Evolutionary conservation across 2,113 vertebrate species (phyloP).

Genomic region (Perca schrenkii): DNA sequence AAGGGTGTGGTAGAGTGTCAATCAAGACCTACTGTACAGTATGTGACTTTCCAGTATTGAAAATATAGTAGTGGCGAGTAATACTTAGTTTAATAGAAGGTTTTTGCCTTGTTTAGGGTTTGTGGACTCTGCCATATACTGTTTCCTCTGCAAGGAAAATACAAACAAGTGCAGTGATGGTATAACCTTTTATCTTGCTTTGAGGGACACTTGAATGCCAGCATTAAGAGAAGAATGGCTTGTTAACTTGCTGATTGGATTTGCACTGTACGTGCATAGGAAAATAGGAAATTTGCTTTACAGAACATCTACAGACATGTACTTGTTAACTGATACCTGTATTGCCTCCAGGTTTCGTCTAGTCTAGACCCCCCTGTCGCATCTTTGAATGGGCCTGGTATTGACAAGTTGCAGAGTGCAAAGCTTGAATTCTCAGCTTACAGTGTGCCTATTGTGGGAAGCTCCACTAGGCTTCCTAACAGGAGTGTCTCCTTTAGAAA

Average conservation of each 20-base stretch:
- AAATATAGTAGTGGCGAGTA: conserved; percentile 19
- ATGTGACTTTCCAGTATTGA: conserved; percentile 21
- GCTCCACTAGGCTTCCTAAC: neutral
- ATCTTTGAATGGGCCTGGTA: conserved; percentile 33
- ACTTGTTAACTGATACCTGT: conserved; percentile 51
- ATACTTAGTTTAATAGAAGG: conserved; percentile 29
- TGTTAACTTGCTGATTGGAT: conserved; percentile 1
- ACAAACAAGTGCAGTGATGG: neutral
- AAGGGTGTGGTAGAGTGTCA: conserved; percentile 54
- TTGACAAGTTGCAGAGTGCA: conserved; percentile 47
- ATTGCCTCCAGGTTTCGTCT: conserved; percentile 30
- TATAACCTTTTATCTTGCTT: conserved; percentile 12
- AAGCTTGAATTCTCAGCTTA: conserved; percentile 32
- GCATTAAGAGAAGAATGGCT: conserved; percentile 3
- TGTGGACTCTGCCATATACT: neutral
- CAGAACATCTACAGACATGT: conserved; percentile 25
- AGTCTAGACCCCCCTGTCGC: conserved; percentile 40
- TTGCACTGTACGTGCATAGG: neutral
- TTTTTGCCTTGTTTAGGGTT: conserved; percentile 25
- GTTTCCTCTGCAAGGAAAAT: conserved; percentile 4
- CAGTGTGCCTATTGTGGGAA: conserved; percentile 19
- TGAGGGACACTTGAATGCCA: neutral
- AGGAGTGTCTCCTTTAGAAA: conserved; percentile 22
- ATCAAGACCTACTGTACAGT: conserved; percentile 18
- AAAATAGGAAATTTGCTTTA: neutral